Conservation (phyloP, 1,140 invertebrate species). For the Coenobita brevimanus region DNA sequence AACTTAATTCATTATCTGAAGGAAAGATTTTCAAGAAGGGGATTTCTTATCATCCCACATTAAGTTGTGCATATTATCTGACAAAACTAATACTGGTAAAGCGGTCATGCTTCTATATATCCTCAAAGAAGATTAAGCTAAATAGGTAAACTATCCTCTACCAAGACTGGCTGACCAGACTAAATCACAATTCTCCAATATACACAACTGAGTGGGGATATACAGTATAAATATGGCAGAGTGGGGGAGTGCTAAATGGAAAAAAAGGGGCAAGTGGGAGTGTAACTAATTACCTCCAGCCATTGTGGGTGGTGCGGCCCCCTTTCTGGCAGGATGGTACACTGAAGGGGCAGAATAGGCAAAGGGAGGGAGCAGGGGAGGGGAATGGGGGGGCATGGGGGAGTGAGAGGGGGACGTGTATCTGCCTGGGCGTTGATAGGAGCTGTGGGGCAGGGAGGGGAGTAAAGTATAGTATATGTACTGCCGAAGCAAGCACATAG, state of each 20-base stretch:
- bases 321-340: neutral
- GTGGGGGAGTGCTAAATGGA: too few species aligned
- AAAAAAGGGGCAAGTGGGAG: too few species aligned
- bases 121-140: neutral
- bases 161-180: neutral
- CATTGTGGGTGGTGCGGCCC: neutral
- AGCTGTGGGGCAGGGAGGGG: neutral
- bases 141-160: neutral
- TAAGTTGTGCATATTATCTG: neutral
- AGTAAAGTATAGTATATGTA: too few species aligned
- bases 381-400: neutral
- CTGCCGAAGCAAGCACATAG: neutral
- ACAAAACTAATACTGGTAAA: neutral
- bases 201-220: neutral
- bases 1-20: neutral
- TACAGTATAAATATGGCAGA: neutral
- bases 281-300: neutral
- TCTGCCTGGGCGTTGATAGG: slow-evolving; percentile 16
- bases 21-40: neutral
- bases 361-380: neutral
- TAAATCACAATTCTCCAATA: too few species aligned
- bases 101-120: neutral
- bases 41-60: neutral
- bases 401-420: neutral
- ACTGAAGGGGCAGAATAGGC: neutral